A percentile compares a stretch with the other conserved stretches of the same genome.
These are phyloP conservation scores for Trichogramma dendrolimi DNA, from an alignment of 2,888 invertebrate species.

Conservation along the genomic window DNA sequence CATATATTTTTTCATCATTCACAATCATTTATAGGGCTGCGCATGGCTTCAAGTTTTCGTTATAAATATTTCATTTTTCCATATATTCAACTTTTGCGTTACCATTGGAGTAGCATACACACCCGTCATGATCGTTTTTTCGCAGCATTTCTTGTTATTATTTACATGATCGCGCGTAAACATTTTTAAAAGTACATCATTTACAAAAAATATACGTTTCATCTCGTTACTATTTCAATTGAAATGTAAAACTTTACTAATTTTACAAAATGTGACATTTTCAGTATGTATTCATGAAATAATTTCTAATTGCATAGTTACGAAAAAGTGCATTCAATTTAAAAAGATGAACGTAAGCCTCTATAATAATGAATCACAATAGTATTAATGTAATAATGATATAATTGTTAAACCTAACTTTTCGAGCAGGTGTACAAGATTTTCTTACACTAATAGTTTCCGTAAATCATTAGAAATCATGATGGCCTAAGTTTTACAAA, in stretches of 20 bases:
- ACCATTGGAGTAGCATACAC: slow-evolving; percentile 4
- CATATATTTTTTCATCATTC: slow-evolving; percentile 27
- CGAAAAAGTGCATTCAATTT: not conserved
- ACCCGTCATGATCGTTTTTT: slow-evolving; percentile 24
- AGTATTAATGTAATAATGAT: slow-evolving; percentile 12
- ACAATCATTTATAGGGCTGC: slow-evolving; percentile 17
- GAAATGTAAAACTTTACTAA: not conserved
- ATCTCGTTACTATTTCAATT: no score
- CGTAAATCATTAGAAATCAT: slow-evolving; percentile 11
- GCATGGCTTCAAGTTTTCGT: slow-evolving; percentile 13
- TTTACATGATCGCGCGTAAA: slow-evolving; percentile 43
- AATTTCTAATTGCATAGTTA: not conserved
- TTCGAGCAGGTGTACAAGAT: slow-evolving; percentile 20
- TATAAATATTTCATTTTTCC: slow-evolving; percentile 19
- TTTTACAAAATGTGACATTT: slow-evolving; percentile 1
- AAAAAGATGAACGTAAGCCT: not conserved
- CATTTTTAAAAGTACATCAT: slow-evolving; percentile 31
- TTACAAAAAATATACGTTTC: slow-evolving; percentile 5
- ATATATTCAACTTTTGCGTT: slow-evolving; percentile 20
- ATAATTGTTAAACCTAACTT: slow-evolving; percentile 18
- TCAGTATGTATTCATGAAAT: not conserved
- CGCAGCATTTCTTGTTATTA: slow-evolving; percentile 33
- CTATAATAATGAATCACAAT: slow-evolving; percentile 12
- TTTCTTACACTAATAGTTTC: slow-evolving; percentile 19
- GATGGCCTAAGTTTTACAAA: slow-evolving; percentile 21